Evolutionary conservation across 1,140 invertebrate species (phyloP), one percentile per base, ranked within the genome.

Genomic region (Drosophila gunungcola): DNA sequence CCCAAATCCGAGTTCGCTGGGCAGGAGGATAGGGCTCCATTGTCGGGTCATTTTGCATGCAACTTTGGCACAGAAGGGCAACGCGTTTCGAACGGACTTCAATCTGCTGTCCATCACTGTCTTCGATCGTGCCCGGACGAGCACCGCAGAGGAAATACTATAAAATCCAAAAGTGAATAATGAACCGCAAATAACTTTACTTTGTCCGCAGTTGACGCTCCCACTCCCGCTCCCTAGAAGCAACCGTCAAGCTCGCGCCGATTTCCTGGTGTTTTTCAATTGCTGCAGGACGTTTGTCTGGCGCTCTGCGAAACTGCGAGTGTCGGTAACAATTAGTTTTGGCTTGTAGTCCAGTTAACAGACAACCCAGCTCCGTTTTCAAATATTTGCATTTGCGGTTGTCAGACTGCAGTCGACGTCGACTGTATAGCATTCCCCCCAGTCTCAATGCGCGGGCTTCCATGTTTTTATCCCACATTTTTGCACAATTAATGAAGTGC

Each of bases 161-260:
- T 83, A 88, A 83, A 88, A 89, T 73, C 84, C 75, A 83, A 88
- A 89, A 89, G 84, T 89, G 84, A 90, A 89, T 89, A 89, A 89
- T 89, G 84, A 89, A 89, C 84, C 85, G 85, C 84, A 89, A 89
- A 89, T 89, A 89, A 89, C 80, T 84, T 89, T 80, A 78, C 85
- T 89, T 80, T 90, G 80, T 77, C 65, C 60, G 48, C 39, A 52
- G 64, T 48, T 52, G 36, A 21, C 48, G 73, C 61, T 45, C 36
- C 36, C 25, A 32, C 41, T 13, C 46, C 9, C 9, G 16, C 16
- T 21, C 1, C 1, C 1, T 21, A 21, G 16, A 1, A 1, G 1
- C 16, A 21, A 21, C 16, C 16, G 16, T 21, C 16, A 21, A 43
- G 13, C 29, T 11, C 25, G 32, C 11, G 27, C n/a, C 46, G 41